Conservation (phyloP, 1,140 invertebrate species). For the Leptopilina boulardi region DNA sequence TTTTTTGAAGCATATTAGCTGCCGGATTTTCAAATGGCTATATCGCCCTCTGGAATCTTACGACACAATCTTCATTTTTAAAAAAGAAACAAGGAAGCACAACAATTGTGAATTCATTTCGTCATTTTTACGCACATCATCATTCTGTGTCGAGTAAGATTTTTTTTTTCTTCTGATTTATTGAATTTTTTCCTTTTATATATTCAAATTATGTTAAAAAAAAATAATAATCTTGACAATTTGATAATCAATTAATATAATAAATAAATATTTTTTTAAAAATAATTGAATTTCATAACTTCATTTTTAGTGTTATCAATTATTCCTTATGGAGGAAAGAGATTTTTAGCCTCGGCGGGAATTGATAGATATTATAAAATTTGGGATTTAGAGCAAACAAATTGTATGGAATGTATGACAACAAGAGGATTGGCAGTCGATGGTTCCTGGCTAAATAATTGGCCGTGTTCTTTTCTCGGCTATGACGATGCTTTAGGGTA, state of each 20-base stretch:
- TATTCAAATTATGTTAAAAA: no score
- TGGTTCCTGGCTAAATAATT: constrained; percentile 72
- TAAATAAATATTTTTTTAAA: no score
- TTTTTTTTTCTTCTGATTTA: constrained; percentile 34
- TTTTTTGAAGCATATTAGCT: constrained; percentile 71
- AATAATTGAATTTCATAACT: constrained; percentile 24
- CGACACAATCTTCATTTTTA: constrained; percentile 75
- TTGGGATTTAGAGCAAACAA: constrained; percentile 75
- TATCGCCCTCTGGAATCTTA: constrained; percentile 79
- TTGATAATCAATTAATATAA: no score
- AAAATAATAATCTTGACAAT: no score
- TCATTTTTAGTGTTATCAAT: constrained; percentile 67
- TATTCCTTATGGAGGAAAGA: constrained; percentile 65
- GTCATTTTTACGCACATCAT: constrained; percentile 73
- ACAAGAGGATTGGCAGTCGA: constrained; percentile 69
- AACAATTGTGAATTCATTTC: constrained; percentile 68
- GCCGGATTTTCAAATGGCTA: constrained; percentile 82
- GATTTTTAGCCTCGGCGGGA: constrained; percentile 71
- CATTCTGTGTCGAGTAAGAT: constrained; percentile 69
- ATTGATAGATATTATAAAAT: constrained; percentile 74
- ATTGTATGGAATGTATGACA: constrained; percentile 53
- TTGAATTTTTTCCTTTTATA: no score
- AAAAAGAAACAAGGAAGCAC: constrained; percentile 64
- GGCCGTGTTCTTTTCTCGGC: constrained; percentile 66
- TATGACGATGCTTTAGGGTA: constrained; percentile 73